A percentile compares a stretch with the other conserved stretches of the same genome.
Evolutionary conservation across 1,140 invertebrate species (phyloP).

Genomic region (Calephelis virginiensis): DNA sequence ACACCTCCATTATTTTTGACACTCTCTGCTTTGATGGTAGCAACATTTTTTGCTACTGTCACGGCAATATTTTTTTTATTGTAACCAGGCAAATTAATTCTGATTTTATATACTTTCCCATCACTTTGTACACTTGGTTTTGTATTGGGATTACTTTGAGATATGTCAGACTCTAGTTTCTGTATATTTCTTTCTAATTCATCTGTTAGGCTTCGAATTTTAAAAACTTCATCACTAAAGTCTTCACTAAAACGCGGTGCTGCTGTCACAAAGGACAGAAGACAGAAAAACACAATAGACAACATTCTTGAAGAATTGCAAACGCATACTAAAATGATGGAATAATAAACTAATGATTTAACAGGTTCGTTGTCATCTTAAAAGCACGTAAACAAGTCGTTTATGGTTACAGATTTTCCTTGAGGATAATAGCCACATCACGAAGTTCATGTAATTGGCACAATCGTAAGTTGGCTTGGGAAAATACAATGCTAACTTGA

Average conservation of each 20-base stretch:
- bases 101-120: slow-evolving; percentile 7
- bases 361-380: not conserved
- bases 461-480: too few species aligned
- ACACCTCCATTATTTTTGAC: not conserved
- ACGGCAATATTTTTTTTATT: slow-evolving; percentile 2
- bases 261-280: not conserved
- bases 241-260: not conserved
- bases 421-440: not conserved
- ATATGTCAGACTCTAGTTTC: not conserved
- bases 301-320: not conserved
- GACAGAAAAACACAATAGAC: slow-evolving; percentile 8
- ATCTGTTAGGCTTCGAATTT: not conserved
- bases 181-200: not conserved
- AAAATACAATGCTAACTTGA: too few species aligned
- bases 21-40: not conserved
- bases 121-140: slow-evolving; percentile 2
- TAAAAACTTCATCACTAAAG: slow-evolving; percentile 1
- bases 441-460: too few species aligned
- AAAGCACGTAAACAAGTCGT: not conserved
- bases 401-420: not conserved
- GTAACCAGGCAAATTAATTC: slow-evolving; percentile 1
- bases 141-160: not conserved
- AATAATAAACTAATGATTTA: not conserved
- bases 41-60: not conserved
- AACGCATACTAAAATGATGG: not conserved